Percentiles rank a stretch among this genome's conserved stretches.
These are phyloP conservation scores for Bimastos eiseni DNA, from an alignment of 2,888 invertebrate species.

Conservation along the genomic window DNA sequence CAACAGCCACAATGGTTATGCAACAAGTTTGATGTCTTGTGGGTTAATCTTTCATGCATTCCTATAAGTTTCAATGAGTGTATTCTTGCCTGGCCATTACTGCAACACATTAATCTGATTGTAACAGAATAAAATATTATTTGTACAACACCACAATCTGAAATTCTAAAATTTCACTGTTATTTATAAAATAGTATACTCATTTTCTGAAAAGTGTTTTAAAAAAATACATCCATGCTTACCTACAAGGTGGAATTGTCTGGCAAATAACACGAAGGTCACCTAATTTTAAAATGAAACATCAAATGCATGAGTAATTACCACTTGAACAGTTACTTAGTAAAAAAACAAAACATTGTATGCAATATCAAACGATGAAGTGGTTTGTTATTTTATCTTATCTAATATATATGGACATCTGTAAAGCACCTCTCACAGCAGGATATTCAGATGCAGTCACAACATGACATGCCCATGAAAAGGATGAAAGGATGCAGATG, in stretches of 20 bases:
- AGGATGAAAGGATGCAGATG: no score
- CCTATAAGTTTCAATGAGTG: background rate
- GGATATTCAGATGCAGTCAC: no score
- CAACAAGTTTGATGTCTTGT: no score
- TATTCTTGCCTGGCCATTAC: background rate
- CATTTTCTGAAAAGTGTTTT: background rate
- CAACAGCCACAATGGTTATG: background rate
- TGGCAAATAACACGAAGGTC: conserved; percentile 39
- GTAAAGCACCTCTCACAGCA: no score
- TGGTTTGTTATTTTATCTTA: background rate
- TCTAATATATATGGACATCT: background rate
- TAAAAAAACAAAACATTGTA: background rate
- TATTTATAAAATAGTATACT: background rate
- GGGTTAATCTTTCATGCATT: no score
- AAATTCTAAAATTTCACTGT: background rate
- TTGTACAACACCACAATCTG: background rate
- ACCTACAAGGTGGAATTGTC: conserved; percentile 39
- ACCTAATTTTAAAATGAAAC: conserved; percentile 31
- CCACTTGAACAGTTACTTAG: background rate
- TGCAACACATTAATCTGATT: background rate
- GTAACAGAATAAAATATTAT: background rate
- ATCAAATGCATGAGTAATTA: background rate
- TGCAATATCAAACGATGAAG: background rate
- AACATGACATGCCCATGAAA: no score
- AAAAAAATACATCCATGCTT: background rate